Conservation (phyloP, 2,888 invertebrate genomes). For the Philereme vetulata region DNA sequence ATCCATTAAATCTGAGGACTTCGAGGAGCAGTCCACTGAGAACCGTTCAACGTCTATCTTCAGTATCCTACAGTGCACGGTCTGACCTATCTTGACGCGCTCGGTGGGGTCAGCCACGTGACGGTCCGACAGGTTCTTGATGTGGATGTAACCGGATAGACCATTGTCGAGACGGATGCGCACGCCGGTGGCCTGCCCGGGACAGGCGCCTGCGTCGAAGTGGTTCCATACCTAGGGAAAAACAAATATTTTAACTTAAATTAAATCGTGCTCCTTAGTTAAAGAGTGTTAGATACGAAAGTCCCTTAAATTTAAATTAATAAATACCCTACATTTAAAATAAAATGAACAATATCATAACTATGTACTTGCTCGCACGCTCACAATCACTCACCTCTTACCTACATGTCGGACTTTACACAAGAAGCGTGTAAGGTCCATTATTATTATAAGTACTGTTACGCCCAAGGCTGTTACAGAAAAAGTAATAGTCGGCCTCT, state of each 20-base stretch:
- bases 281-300: no score
- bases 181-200: constrained; percentile 97
- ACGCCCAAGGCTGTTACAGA: no score
- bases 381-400: no score
- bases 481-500: no score
- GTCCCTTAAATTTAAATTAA: no score
- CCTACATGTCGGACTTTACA: no score
- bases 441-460: no score
- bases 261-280: no score
- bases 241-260: neutral
- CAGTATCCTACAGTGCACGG: constrained; percentile 94
- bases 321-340: no score
- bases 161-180: constrained; percentile 95
- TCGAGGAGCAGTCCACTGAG: constrained; percentile 96
- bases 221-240: constrained; percentile 95
- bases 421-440: no score
- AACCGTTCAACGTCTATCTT: constrained; percentile 98
- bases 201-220: constrained; percentile 97
- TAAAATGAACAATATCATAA: no score
- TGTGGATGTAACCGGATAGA: constrained; percentile 95
- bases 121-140: constrained; percentile 96
- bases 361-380: no score
- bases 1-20: constrained; percentile 95
- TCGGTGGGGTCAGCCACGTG: constrained; percentile 97
- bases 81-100: constrained; percentile 92